Percentiles rank a stretch among this genome's conserved stretches.
phyloP scores from a whole-genome alignment of 2,888 invertebrate species.

The Keiferia lycopersicella region DNA sequence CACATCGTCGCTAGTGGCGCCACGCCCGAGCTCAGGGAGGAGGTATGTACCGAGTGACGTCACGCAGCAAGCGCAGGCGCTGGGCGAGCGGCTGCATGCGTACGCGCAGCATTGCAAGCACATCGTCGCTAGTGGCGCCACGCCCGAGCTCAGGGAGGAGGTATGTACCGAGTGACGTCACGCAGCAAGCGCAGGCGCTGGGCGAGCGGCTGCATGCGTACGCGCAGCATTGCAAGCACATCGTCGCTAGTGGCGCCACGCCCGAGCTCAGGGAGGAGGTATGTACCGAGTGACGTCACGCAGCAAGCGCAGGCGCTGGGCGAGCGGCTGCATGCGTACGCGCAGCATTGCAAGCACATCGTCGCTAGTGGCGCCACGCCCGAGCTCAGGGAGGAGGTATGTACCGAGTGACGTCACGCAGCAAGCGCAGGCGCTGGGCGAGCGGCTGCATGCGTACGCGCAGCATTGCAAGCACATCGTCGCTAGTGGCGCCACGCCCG shows the following conservation, averaged over 20 bases:
- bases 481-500: conserved; percentile 60
- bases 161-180: conserved; percentile 46
- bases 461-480: background rate
- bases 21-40: conserved; percentile 84
- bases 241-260: conserved; percentile 11
- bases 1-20: conserved; percentile 50
- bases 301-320: too few species aligned
- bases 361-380: conserved; percentile 50
- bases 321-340: conserved; percentile 76
- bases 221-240: background rate
- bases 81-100: conserved; percentile 81
- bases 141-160: conserved; percentile 87
- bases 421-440: too few species aligned
- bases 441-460: conserved; percentile 73
- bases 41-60: conserved; percentile 68
- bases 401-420: conserved; percentile 49
- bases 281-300: conserved; percentile 41
- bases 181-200: too few species aligned
- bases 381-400: conserved; percentile 86
- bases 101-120: background rate
- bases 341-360: background rate
- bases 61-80: background rate
- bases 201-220: conserved; percentile 78
- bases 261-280: conserved; percentile 88
- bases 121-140: background rate